Percentiles rank a stretch among this genome's conserved stretches.
These are phyloP conservation scores for Tautogolabrus adspersus DNA, from an alignment of 2,113 vertebrate species.

Conservation along the genomic window DNA sequence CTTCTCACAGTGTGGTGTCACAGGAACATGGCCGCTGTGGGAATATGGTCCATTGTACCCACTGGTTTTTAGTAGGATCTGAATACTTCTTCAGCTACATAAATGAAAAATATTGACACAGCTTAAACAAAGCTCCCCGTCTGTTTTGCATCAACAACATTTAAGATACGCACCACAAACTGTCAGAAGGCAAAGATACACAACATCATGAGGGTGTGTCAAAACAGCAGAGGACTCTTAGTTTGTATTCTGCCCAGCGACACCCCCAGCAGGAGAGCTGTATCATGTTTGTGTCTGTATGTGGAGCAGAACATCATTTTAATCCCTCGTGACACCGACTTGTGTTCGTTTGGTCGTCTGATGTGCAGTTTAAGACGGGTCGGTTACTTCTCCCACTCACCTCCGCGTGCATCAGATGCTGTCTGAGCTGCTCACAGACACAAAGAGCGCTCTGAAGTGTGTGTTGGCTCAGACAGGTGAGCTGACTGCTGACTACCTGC, in stretches of 20 bases:
- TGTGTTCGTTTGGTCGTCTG: constrained; percentile 1
- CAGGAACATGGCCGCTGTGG: too few relatives aligned
- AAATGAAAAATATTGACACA: not conserved
- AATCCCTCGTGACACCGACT: constrained; percentile 11
- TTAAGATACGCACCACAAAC: not conserved
- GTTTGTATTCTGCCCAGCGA: not conserved
- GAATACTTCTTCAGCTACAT: too few relatives aligned
- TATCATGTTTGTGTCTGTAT: not conserved
- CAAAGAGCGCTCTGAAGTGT: not conserved
- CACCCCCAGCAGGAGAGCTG: constrained; percentile 4
- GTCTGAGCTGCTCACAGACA: not conserved
- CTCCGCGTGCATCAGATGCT: too few relatives aligned
- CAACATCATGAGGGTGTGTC: not conserved
- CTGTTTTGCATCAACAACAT: not conserved
- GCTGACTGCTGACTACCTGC: not conserved
- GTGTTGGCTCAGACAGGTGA: constrained; percentile 4
- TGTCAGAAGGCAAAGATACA: not conserved
- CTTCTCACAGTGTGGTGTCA: too few relatives aligned
- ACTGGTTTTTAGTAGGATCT: too few relatives aligned
- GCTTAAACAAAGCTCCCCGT: not conserved
- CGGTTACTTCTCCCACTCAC: not conserved
- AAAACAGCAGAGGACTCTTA: not conserved
- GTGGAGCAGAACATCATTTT: constrained; percentile 14
- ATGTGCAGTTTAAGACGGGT: not conserved
- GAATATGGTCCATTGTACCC: too few relatives aligned